A percentile compares a stretch with the other conserved stretches of the same genome.
Conservation (phyloP, 2,113 vertebrate genomes). For the Pluvialis apricaria region DNA sequence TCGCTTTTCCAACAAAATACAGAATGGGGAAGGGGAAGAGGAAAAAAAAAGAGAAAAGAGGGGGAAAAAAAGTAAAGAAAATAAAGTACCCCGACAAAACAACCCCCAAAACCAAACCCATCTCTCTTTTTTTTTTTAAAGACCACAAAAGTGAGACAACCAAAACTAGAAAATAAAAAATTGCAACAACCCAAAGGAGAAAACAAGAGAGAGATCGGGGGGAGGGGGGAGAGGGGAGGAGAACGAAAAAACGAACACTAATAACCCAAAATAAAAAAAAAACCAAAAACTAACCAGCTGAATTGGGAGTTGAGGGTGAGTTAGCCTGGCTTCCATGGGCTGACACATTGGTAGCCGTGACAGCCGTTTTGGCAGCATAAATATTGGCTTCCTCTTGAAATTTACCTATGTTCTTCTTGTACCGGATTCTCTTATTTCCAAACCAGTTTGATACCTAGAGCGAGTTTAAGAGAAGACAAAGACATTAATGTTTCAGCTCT, state of each 20-base stretch:
- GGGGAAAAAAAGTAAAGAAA: not conserved
- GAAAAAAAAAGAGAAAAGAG: not conserved
- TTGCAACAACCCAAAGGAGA: not conserved
- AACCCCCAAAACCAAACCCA: not conserved
- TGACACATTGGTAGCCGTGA: constrained; percentile 94
- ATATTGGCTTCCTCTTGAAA: constrained; percentile 99
- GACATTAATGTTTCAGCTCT: not conserved
- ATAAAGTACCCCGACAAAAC: not conserved
- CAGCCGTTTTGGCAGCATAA: constrained; percentile 99
- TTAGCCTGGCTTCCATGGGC: constrained; percentile 99
- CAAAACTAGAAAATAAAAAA: not conserved
- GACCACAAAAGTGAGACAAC: not conserved
- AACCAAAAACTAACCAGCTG: constrained; percentile 88
- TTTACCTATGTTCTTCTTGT: constrained; percentile 99
- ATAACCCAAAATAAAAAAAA: constrained; percentile 63
- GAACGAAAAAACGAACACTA: constrained; percentile 4
- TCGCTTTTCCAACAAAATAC: not conserved
- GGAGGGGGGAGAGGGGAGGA: not conserved
- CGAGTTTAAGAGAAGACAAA: constrained; percentile 48
- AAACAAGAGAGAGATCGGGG: not conserved
- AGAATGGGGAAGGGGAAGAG: not conserved
- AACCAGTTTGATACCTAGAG: constrained; percentile 99
- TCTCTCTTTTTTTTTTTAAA: not conserved
- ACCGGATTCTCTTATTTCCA: constrained; percentile 99
- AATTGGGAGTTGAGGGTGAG: constrained; percentile 98